Base-by-base conservation (phyloP, 2,888 invertebrate genomes). In the Amphimallon solstitiale region DNA sequence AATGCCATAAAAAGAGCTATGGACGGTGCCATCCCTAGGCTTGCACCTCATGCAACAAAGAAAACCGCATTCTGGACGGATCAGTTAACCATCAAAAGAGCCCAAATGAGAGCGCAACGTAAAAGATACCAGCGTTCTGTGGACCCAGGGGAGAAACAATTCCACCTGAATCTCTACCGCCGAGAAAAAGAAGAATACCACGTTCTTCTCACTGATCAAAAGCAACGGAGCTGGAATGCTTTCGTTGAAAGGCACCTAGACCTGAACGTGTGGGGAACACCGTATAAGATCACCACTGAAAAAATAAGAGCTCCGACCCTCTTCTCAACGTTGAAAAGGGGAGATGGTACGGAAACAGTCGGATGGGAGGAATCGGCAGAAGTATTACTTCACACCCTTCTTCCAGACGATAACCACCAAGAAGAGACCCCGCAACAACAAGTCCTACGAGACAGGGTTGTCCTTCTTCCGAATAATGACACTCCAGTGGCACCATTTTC, bases 341-440 rank as follows among this genome's bases (percentile, higher is more conserved):
- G 1, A 9, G 52, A 54, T 10, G 49, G 49, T 5, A 51, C 15
- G 0, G 12, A 9, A 3, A 67, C 71, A 0, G 19, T 5, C 0
- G 35, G 46, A 1, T 67, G 67, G 71, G 45, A 52, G 15, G 61
- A 68, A 15, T 40, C 68, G 2, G 54, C 48, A 1, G 14, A 35
- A 7, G 1, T 15, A 0, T 19, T 71, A 0, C 7, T 70, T n/a
- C 1, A 49, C 1, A 46, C 29, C n/a, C 29, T 66, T 2, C 66
- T 65, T 0, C 70, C 70, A n/a, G n/a, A n/a, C n/a, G n/a, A n/a
- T n/a, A n/a, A n/a, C n/a, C n/a, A n/a, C n/a, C n/a, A n/a, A n/a
- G 1, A 56, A 12, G 40, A 40, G 14, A 9, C 9, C 1, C 40
- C 6, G 12, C 23, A 2, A 4, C 23, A 23, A 5, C 5, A 4